These are phyloP conservation scores for Autographa pulchrina DNA, from an alignment of 2,888 invertebrate species.

Conservation along the genomic window DNA sequence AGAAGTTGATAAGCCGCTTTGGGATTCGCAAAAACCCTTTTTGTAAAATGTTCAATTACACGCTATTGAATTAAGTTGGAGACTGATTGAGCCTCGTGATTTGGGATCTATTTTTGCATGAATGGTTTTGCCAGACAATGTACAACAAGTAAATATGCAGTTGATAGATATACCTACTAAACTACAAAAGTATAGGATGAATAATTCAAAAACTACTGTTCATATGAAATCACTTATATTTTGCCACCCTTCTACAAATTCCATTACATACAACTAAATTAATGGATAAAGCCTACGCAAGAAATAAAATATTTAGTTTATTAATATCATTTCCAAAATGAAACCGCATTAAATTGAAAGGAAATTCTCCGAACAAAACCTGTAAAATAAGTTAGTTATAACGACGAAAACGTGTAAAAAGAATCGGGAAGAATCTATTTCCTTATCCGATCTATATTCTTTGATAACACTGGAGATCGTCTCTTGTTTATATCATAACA, in stretches of 20 bases:
- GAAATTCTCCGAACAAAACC: background rate
- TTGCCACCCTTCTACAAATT: too few relatives aligned
- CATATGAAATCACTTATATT: too few relatives aligned
- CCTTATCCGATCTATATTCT: background rate
- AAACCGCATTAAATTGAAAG: too few relatives aligned
- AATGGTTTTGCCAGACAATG: background rate
- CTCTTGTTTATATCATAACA: background rate
- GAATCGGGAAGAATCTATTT: background rate
- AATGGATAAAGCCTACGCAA: too few relatives aligned
- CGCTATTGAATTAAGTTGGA: conserved; percentile 18
- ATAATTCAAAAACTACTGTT: too few relatives aligned
- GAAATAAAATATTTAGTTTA: too few relatives aligned
- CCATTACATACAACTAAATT: too few relatives aligned
- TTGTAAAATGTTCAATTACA: conserved; percentile 24
- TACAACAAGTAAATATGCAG: background rate
- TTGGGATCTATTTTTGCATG: background rate
- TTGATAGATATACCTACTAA: too few relatives aligned
- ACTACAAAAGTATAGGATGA: too few relatives aligned
- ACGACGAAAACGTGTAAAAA: too few relatives aligned
- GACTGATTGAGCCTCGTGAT: conserved; percentile 13
- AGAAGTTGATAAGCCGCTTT: conserved; percentile 44
- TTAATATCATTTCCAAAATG: too few relatives aligned
- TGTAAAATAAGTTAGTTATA: background rate
- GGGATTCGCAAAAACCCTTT: conserved; percentile 31
- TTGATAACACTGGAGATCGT: background rate